Conservation (phyloP, 2,888 invertebrate species). For the Ditula angustiorana region DNA sequence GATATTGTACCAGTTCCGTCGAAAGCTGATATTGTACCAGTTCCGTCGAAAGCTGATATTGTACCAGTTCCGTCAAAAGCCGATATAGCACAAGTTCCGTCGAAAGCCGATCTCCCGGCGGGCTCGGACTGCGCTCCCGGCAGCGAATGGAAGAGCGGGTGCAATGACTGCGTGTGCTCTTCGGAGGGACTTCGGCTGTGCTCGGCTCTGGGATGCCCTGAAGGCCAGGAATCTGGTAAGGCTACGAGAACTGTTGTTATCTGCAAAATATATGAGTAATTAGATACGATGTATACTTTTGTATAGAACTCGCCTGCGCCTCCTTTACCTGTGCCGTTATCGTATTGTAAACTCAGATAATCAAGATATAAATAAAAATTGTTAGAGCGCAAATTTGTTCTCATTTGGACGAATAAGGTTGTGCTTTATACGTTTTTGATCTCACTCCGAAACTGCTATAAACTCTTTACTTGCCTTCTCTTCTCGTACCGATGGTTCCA, state of each 20-base stretch:
- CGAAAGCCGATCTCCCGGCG: constrained; percentile 42
- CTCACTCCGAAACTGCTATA: too few species aligned
- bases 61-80: constrained; percentile 41
- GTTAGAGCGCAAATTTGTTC: too few species aligned
- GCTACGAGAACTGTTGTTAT: neutral
- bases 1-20: neutral
- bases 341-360: too few species aligned
- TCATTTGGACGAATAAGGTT: too few species aligned
- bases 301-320: too few species aligned
- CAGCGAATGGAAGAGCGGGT: constrained; percentile 55
- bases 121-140: constrained; percentile 54
- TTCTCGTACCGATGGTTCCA: too few species aligned
- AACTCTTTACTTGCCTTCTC: too few species aligned
- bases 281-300: neutral
- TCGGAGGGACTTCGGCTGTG: constrained; percentile 53
- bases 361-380: too few species aligned
- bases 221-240: constrained; percentile 46
- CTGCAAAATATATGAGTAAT: neutral
- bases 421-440: too few species aligned
- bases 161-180: constrained; percentile 75
- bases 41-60: neutral
- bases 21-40: neutral
- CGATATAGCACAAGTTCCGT: constrained; percentile 12
- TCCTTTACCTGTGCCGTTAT: too few species aligned
- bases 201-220: constrained; percentile 54